Conservation (phyloP, 2,888 invertebrate genomes). For the Drosophila merina region DNA sequence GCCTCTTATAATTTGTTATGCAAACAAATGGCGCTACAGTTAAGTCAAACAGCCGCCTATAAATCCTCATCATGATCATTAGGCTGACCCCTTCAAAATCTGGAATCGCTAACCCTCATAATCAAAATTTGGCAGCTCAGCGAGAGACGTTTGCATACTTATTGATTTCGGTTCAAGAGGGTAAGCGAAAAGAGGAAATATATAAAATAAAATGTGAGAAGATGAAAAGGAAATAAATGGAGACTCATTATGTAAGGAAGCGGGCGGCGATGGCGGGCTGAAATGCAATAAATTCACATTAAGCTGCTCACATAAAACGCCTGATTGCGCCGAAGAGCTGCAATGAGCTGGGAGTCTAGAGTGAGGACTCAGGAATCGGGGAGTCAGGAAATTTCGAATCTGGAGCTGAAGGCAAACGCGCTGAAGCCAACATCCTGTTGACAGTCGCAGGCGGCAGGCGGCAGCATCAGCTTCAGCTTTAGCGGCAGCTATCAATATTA, state of each 20-base stretch:
- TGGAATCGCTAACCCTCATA: slow-evolving; percentile 63
- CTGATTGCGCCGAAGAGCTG: slow-evolving; percentile 64
- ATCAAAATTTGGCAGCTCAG: slow-evolving; percentile 69
- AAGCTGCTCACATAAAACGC: slow-evolving; percentile 78
- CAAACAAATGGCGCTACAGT: slow-evolving; percentile 74
- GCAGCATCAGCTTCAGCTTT: slow-evolving; percentile 22
- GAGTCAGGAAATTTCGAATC: slow-evolving; percentile 41
- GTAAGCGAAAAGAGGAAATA: slow-evolving; percentile 2
- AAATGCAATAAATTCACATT: slow-evolving; percentile 75
- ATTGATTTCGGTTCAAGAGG: slow-evolving; percentile 40
- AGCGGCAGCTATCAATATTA: slow-evolving; percentile 73
- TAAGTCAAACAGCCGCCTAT: slow-evolving; percentile 66
- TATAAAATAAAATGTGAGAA: slow-evolving; percentile 4
- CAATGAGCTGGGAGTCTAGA: slow-evolving; percentile 45
- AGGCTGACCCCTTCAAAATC: slow-evolving; percentile 27
- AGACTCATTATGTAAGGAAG: slow-evolving; percentile 60
- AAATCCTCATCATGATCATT: slow-evolving; percentile 66
- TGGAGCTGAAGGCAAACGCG: slow-evolving; percentile 55
- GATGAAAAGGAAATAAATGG: slow-evolving; percentile 47
- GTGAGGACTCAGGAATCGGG: slow-evolving; percentile 4
- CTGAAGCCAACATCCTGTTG: slow-evolving; percentile 75
- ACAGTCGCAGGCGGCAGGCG: slow-evolving; percentile 53
- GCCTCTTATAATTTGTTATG: slow-evolving; percentile 67
- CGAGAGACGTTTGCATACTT: slow-evolving; percentile 54
- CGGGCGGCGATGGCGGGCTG: slow-evolving; percentile 20